Conservation (phyloP, 2,113 vertebrate genomes). For the Malurus alboscapulatus region DNA sequence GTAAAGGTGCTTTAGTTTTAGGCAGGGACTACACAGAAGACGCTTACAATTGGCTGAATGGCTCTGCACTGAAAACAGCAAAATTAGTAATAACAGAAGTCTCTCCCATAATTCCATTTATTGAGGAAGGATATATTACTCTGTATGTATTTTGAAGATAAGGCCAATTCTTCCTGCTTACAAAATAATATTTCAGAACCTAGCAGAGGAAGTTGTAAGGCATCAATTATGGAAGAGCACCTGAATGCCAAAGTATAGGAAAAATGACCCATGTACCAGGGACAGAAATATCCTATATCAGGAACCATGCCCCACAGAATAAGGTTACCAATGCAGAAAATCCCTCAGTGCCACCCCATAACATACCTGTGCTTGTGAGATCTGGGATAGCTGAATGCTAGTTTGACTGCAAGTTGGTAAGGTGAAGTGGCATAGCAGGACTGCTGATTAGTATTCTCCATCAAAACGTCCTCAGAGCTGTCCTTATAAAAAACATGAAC, state of each 20-base stretch:
- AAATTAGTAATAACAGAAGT: neutral
- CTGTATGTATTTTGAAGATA: neutral
- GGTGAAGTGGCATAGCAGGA: neutral
- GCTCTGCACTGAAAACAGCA: neutral
- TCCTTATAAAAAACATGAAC: neutral
- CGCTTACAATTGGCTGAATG: accelerated
- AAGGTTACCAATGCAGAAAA: neutral
- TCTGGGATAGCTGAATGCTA: accelerated
- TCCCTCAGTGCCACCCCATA: neutral
- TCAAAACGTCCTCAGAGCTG: neutral
- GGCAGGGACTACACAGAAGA: neutral
- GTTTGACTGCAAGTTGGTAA: neutral
- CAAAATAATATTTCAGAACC: neutral
- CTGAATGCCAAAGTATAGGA: neutral
- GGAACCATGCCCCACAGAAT: neutral
- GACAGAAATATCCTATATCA: neutral
- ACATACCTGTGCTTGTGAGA: neutral
- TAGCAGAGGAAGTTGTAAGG: neutral
- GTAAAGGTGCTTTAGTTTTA: neutral
- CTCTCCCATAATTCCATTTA: neutral
- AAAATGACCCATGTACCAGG: neutral
- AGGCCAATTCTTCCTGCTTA: neutral
- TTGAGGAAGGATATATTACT: neutral
- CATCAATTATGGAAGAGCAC: neutral
- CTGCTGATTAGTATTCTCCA: neutral